Base-by-base conservation (phyloP, 2,888 invertebrate species). In the Drosophila neonasuta region DNA sequence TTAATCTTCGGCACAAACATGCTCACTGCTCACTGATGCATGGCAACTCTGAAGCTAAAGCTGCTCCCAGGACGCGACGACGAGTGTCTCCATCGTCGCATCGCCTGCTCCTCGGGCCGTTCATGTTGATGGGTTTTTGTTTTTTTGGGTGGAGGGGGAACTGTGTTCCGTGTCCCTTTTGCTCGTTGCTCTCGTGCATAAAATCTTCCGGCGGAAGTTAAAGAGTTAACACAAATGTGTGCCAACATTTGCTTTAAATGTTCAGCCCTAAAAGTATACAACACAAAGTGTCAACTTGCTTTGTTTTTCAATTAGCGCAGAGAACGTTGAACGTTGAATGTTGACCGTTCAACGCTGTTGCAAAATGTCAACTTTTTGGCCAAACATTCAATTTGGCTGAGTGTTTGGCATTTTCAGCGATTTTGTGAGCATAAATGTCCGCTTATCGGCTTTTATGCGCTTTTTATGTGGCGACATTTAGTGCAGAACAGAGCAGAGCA, bases 1-100 rank as follows among this genome's bases (percentile, higher is more conserved):
- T 87, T 88, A 88, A 86, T 88, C 88, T 88, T 80, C 77, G 68
- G 72, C 70, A 68, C 85, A 79, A 80, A 81, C 82, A 87, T 84
- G 84, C 80, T 80, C 84, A 84, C 87, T 75, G 86, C 84, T 77
- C 83, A 77, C 84, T 80, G 85, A 87, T 83, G 87, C 87, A 82
- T 83, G 80, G 80, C 68, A 70, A 66, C 71, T 59, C 84, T 52
- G 29, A 29, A 56, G 54, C 32, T n/a, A 60, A 56, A 55, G 54
- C 54, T 55, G 54, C 34, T 63, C 69, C 71, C 72, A 13, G 49
- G 36, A 46, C 68, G 45, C 44, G n/a, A 30, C 44, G 13, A 30
- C 30, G 44, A 49, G 34, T 59, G 63, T 58, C 63, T 58, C 74
- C 63, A 34, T 36, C 42, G 10, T 32, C 13, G 30, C n/a, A 10